A percentile compares a stretch with the other conserved stretches of the same genome.
phyloP scores from a whole-genome alignment of 1,140 invertebrate species.

The Phymastichus coffea region DNA sequence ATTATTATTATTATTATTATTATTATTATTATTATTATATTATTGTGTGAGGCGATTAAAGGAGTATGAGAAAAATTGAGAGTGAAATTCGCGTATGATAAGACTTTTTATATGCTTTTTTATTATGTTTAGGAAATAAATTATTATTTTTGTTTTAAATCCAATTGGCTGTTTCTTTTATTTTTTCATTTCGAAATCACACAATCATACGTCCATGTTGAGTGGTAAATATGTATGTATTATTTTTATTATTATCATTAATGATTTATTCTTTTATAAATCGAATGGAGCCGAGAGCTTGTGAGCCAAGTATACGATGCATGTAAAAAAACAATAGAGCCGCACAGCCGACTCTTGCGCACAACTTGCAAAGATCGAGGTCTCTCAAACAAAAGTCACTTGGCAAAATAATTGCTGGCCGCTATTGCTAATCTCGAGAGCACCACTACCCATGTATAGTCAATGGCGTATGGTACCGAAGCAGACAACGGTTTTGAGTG shows the following conservation, averaged over 20 bases:
- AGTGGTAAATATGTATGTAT: conserved; percentile 11
- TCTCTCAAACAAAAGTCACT: no score
- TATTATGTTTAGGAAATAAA: conserved; percentile 26
- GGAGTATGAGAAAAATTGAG: conserved; percentile 27
- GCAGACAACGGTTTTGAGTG: no score
- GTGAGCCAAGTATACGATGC: background rate
- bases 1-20: no score
- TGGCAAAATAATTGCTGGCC: no score
- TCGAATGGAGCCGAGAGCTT: background rate
- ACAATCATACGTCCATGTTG: conserved; percentile 24
- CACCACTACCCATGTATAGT: no score
- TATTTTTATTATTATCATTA: conserved; percentile 3
- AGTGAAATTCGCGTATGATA: conserved; percentile 18
- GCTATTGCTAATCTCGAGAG: no score
- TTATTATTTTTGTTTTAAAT: conserved; percentile 30
- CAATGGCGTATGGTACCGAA: no score
- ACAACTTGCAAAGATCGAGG: conserved; percentile 9
- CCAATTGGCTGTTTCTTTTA: conserved; percentile 27
- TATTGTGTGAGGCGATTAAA: conserved; percentile 7
- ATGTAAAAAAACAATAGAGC: background rate
- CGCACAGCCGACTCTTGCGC: conserved; percentile 9
- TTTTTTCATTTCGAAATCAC: conserved; percentile 28
- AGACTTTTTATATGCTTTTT: conserved; percentile 21
- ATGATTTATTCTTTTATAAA: conserved; percentile 15
- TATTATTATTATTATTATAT: no score